phyloP scores from a whole-genome alignment of 2,888 invertebrate genomes.

The Sesia bembeciformis region DNA sequence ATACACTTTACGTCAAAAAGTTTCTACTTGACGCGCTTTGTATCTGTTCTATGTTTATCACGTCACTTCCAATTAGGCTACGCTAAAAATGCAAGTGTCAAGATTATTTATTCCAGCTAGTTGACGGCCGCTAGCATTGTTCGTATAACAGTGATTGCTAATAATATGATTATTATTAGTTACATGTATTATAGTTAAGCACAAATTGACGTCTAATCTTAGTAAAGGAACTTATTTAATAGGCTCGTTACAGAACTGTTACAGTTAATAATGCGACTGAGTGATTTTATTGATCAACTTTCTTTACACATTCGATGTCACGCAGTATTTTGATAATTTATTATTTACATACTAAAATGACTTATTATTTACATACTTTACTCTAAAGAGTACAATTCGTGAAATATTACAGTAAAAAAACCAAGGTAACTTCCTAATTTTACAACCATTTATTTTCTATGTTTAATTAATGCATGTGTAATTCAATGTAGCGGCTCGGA shows the following conservation, averaged over 20 bases:
- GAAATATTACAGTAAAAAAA: too few relatives aligned
- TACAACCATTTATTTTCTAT: constrained; percentile 15
- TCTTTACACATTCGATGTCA: too few relatives aligned
- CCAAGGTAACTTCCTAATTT: constrained; percentile 13
- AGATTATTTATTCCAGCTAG: constrained; percentile 33
- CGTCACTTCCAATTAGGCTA: constrained; percentile 35
- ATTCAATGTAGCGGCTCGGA: constrained; percentile 12
- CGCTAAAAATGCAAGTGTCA: constrained; percentile 50
- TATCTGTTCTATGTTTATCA: constrained; percentile 21
- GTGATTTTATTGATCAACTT: too few relatives aligned
- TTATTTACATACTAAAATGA: too few relatives aligned
- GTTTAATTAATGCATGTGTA: constrained; percentile 17
- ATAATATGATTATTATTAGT: constrained; percentile 57
- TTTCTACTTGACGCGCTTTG: constrained; percentile 16
- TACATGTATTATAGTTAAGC: constrained; percentile 16
- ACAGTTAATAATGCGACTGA: too few relatives aligned
- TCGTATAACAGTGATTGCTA: constrained; percentile 45
- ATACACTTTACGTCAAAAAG: constrained; percentile 1
- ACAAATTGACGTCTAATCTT: constrained; percentile 23
- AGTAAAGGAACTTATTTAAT: constrained; percentile 7
- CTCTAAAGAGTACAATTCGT: too few relatives aligned
- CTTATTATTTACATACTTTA: too few relatives aligned
- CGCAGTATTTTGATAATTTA: too few relatives aligned
- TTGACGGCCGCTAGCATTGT: constrained; percentile 42
- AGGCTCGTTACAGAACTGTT: background rate